Conservation (phyloP, 2,888 invertebrate species). For the Trissolcus brochymenae region DNA sequence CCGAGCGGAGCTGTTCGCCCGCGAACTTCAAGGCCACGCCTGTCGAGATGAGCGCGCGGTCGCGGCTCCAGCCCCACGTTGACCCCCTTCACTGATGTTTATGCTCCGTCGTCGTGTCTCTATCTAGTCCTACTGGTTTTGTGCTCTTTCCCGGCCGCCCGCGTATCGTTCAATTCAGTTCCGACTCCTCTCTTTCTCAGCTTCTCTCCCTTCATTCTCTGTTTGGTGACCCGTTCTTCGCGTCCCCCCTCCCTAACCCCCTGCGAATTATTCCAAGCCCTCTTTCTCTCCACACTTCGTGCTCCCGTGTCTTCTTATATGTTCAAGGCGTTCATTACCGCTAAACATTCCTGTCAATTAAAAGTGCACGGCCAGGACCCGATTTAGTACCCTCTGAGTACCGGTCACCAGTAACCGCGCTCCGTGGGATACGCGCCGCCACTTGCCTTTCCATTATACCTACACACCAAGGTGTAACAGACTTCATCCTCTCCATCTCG, state of each 20-base stretch:
- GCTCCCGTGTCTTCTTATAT: constrained; percentile 59
- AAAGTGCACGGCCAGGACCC: constrained; percentile 68
- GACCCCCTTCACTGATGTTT: constrained; percentile 68
- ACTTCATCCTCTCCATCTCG: constrained; percentile 12
- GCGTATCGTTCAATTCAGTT: constrained; percentile 57
- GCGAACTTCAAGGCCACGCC: constrained; percentile 71
- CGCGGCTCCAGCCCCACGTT: constrained; percentile 62
- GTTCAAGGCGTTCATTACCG: constrained; percentile 71
- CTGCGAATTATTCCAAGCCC: constrained; percentile 26
- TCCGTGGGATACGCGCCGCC: constrained; percentile 56
- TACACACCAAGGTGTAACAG: constrained; percentile 6
- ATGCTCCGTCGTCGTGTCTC: constrained; percentile 72
- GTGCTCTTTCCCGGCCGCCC: constrained; percentile 46
- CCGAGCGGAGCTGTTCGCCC: constrained; percentile 57
- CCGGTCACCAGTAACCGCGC: constrained; percentile 45
- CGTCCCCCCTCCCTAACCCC: constrained; percentile 23
- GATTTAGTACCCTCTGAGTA: constrained; percentile 67
- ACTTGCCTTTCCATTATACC: constrained; percentile 60
- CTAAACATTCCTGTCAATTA: constrained; percentile 76
- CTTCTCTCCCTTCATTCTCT: constrained; percentile 42
- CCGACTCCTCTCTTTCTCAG: constrained; percentile 55
- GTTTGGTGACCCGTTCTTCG: constrained; percentile 44
- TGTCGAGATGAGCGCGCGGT: constrained; percentile 70
- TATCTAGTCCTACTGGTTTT: constrained; percentile 68
- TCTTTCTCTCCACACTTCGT: constrained; percentile 36